Percentiles rank a stretch among this genome's conserved stretches.
These are phyloP conservation scores for Urocolius indicus DNA, from an alignment of 2,113 vertebrate genomes.

Conservation along the genomic window DNA sequence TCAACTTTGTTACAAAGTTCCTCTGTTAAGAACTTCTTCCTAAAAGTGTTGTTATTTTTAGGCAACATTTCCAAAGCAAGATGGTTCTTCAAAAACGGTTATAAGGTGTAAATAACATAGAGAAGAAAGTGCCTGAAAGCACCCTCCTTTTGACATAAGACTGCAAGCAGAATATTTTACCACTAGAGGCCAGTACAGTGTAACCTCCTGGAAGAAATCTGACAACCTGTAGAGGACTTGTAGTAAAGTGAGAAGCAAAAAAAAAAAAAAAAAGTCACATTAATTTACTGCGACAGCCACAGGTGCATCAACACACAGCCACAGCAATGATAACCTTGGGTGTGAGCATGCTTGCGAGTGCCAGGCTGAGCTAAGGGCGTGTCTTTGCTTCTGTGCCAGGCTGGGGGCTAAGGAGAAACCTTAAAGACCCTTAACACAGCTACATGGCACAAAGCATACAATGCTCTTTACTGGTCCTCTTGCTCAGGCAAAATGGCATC, in stretches of 20 bases:
- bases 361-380: fast-evolving
- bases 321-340: background rate
- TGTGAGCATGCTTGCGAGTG: fast-evolving
- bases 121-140: background rate
- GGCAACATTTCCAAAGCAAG: background rate
- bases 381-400: background rate
- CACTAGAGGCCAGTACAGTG: conserved; percentile 57
- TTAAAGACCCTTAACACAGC: background rate
- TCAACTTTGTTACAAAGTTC: background rate
- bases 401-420: background rate
- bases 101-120: fast-evolving
- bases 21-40: background rate
- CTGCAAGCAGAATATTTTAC: fast-evolving
- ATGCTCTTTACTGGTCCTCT: background rate
- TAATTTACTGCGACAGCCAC: background rate
- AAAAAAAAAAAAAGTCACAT: fast-evolving
- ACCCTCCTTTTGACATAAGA: background rate
- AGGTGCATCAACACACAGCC: background rate
- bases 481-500: background rate
- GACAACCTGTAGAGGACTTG: background rate
- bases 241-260: fast-evolving
- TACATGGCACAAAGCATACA: background rate
- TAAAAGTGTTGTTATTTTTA: background rate
- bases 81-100: background rate
- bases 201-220: background rate